Evolutionary conservation across 64 coral and sea anemone species (phyloP).

Genomic region (Astreopora myriophthalma): DNA sequence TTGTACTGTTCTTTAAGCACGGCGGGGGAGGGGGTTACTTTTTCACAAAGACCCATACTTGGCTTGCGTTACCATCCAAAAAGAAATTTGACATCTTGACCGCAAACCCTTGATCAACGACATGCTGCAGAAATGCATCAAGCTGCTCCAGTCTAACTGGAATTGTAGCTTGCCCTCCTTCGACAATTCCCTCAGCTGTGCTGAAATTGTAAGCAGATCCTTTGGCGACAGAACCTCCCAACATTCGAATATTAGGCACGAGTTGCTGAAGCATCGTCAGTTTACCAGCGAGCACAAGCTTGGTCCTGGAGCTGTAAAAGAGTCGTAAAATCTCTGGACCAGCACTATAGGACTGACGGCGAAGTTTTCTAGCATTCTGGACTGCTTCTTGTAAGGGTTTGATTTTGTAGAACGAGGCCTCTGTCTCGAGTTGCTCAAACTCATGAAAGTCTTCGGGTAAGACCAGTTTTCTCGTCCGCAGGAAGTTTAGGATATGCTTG

Average conservation of each 20-base stretch:
- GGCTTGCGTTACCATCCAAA: slow-evolving; percentile 54
- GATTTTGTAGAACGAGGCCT: slow-evolving; percentile 79
- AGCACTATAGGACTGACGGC: not conserved
- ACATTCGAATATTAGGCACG: slow-evolving; percentile 9
- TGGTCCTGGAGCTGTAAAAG: slow-evolving; percentile 45
- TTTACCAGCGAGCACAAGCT: slow-evolving; percentile 48
- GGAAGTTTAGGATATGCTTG: slow-evolving; percentile 64
- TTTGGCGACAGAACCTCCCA: slow-evolving; percentile 12
- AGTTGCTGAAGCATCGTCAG: slow-evolving; percentile 26
- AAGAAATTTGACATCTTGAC: slow-evolving; percentile 52
- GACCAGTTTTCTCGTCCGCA: slow-evolving; percentile 63
- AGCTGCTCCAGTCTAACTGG: slow-evolving; percentile 46
- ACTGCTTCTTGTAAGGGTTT: slow-evolving; percentile 51
- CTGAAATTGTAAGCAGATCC: slow-evolving; percentile 28
- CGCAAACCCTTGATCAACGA: slow-evolving; percentile 42
- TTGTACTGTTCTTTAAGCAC: not conserved
- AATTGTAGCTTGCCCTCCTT: slow-evolving; percentile 62
- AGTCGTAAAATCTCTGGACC: slow-evolving; percentile 42
- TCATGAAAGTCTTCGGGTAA: slow-evolving; percentile 67
- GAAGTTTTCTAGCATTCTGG: slow-evolving; percentile 8
- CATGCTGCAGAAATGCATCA: slow-evolving; percentile 59
- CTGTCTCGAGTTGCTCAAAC: slow-evolving; percentile 59
- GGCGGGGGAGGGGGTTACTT: not conserved
- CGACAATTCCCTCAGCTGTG: not conserved
- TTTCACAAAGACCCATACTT: slow-evolving; percentile 66